A percentile compares a stretch with the other conserved stretches of the same genome.
Evolutionary conservation across 2,888 invertebrate genomes (phyloP).

Genomic region (Poecilobothrus nobilitatus): DNA sequence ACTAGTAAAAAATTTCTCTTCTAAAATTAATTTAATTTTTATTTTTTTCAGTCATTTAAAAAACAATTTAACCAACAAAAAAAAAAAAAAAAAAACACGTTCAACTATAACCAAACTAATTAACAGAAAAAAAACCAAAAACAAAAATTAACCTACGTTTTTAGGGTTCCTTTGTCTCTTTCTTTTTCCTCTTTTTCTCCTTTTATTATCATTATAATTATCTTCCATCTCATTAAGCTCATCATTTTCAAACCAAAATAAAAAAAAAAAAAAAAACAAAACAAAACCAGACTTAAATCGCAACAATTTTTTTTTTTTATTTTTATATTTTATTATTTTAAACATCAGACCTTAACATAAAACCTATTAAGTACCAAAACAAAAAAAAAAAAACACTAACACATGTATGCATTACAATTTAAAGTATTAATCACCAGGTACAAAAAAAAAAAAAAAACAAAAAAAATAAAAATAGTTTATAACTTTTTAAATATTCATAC

Average conservation of each 20-base stretch:
- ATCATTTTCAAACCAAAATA: not conserved
- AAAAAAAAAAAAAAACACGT: no score
- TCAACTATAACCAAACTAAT: no score
- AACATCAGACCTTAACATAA: not conserved
- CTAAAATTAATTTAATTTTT: not conserved
- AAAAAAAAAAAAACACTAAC: no score
- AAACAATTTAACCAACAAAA: not conserved
- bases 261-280: not conserved
- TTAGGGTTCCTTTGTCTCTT: not conserved
- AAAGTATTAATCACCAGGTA: no score
- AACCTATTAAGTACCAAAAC: not conserved
- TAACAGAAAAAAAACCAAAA: no score
- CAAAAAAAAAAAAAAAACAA: no score
- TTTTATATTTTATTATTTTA: no score
- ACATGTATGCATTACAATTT: no score
- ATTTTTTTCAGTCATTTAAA: not conserved
- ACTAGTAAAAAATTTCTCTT: not conserved
- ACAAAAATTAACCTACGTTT: not conserved
- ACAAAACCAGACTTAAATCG: not conserved
- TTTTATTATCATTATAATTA: not conserved
- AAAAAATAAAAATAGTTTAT: no score
- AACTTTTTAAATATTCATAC: no score
- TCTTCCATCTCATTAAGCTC: not conserved
- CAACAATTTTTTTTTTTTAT: not conserved
- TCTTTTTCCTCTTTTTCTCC: not conserved